Conservation (phyloP, 2,797 vertebrate genomes). For the Pelobates cultripes region DNA sequence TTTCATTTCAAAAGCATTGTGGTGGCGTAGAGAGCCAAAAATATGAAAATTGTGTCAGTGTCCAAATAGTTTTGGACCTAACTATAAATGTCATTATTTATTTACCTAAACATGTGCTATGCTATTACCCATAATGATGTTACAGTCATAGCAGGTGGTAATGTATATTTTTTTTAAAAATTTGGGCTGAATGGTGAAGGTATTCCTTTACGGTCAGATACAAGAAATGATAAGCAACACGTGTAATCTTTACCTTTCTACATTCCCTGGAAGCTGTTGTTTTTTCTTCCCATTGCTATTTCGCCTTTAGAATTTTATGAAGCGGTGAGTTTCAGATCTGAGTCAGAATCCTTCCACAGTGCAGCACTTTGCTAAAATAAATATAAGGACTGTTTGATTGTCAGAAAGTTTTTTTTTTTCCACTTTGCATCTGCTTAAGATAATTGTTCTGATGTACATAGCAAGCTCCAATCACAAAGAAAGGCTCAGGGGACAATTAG, state of each 20-base stretch:
- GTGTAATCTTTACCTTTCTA: neutral
- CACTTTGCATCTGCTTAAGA: conserved; percentile 51
- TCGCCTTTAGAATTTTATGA: conserved; percentile 26
- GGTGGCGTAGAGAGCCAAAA: no score
- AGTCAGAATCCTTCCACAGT: conserved; percentile 20
- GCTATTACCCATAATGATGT: no score
- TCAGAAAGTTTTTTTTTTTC: neutral
- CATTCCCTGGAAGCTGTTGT: neutral
- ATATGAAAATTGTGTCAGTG: no score
- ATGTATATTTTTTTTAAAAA: no score
- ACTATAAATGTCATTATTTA: no score
- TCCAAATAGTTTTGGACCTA: no score
- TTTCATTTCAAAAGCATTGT: no score
- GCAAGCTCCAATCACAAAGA: conserved; percentile 49
- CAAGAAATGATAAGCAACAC: no score
- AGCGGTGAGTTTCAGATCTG: conserved; percentile 27
- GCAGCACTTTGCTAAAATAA: conserved; percentile 24
- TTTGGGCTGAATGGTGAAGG: no score
- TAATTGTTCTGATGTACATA: conserved; percentile 53
- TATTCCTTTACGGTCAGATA: no score
- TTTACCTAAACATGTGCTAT: no score
- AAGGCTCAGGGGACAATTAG: conserved; percentile 53
- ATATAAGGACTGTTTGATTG: conserved; percentile 34
- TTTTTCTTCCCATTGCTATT: neutral
- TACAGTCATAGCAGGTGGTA: no score